phyloP scores from a whole-genome alignment of 2,888 invertebrate genomes.

The Ophion costatus region DNA sequence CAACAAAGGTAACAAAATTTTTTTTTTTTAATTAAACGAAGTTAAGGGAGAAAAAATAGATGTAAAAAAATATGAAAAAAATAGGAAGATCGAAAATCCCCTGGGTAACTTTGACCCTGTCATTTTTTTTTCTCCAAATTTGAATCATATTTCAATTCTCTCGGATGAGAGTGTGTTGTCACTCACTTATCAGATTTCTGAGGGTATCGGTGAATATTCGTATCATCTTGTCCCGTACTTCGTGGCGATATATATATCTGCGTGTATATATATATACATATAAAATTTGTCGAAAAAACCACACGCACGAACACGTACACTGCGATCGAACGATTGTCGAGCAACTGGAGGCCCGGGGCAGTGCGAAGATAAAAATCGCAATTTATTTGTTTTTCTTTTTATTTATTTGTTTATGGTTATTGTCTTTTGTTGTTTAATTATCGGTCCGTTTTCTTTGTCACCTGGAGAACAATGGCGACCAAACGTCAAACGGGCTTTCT shows the following conservation, averaged over 20 bases:
- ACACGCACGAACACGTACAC: conserved; percentile 9
- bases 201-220: conserved; percentile 80
- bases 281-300: conserved; percentile 13
- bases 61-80: too few species aligned
- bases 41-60: too few species aligned
- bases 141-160: too few species aligned
- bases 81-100: too few species aligned
- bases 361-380: not conserved
- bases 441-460: not conserved
- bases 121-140: too few species aligned
- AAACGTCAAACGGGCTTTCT: conserved; percentile 5
- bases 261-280: not conserved
- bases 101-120: too few species aligned
- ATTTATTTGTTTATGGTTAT: too few species aligned
- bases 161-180: not conserved
- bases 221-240: conserved; percentile 75
- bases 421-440: too few species aligned
- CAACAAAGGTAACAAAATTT: too few species aligned
- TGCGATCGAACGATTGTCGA: not conserved
- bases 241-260: not conserved
- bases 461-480: not conserved
- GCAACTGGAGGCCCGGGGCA: too few species aligned
- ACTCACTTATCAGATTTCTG: conserved; percentile 81
- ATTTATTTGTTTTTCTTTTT: not conserved
- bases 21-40: too few species aligned